A percentile compares a stretch with the other conserved stretches of the same genome.
Conservation (phyloP, 1,140 invertebrate genomes). For the Acyrthosiphon pisum region DNA sequence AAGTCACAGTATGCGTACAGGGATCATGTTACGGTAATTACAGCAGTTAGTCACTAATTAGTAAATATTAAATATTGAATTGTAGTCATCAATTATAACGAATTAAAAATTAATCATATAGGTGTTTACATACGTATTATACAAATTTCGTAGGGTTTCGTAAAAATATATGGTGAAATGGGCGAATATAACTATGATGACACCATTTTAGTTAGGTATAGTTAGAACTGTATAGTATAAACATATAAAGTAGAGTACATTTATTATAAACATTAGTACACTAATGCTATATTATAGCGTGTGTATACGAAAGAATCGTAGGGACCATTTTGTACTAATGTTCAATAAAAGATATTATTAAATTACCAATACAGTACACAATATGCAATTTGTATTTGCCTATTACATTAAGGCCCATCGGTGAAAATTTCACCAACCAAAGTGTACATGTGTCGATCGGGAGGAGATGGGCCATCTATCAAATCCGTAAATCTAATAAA, state of each 20-base stretch:
- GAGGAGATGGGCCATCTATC: neutral
- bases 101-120: neutral
- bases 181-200: no score
- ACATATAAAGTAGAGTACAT: no score
- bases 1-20: neutral
- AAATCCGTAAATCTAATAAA: conserved; percentile 16
- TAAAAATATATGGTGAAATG: no score
- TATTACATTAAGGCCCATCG: conserved; percentile 18
- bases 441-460: neutral
- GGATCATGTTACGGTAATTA: conserved; percentile 47
- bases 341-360: neutral
- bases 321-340: neutral
- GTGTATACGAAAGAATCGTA: neutral
- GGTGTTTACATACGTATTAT: no score
- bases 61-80: neutral
- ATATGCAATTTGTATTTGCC: neutral
- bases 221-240: no score
- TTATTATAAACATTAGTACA: no score
- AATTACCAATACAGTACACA: neutral
- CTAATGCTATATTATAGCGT: no score
- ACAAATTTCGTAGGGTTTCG: no score
- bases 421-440: conserved; percentile 17
- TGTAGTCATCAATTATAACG: neutral
- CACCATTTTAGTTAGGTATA: no score
- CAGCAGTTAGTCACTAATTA: neutral